These are phyloP conservation scores for Ophiothrix spiculata DNA, from an alignment of 35 echinoderm and acorn worm genomes.

Conservation along the genomic window DNA sequence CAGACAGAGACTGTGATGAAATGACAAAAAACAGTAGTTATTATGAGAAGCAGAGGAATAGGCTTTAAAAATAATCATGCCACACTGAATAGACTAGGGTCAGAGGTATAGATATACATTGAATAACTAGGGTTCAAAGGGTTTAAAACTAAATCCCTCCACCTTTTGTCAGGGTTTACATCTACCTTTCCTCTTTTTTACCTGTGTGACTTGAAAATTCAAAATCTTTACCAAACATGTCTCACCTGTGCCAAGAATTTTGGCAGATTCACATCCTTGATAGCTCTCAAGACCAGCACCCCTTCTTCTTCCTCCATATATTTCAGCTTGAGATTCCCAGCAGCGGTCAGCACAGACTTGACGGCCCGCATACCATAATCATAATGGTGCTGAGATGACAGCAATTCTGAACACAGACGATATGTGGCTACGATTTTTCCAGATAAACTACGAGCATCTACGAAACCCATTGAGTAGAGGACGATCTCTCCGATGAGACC, in stretches of 20 bases:
- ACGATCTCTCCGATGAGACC: slow-evolving; percentile 89
- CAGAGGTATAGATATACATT: too few relatives aligned
- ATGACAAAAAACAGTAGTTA: too few relatives aligned
- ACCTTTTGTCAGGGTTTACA: too few relatives aligned
- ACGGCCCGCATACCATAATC: slow-evolving; percentile 99
- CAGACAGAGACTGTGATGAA: too few relatives aligned
- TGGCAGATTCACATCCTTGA: slow-evolving; percentile 94
- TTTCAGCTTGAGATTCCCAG: slow-evolving; percentile 88
- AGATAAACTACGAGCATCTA: slow-evolving; percentile 88
- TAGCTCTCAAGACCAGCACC: slow-evolving; percentile 81
- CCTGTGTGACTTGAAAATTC: too few relatives aligned
- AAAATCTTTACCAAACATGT: too few relatives aligned
- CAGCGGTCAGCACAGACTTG: slow-evolving; percentile 90
- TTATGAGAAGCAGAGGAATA: too few relatives aligned
- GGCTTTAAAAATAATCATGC: too few relatives aligned
- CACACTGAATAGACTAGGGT: too few relatives aligned
- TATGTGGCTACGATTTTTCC: slow-evolving; percentile 96
- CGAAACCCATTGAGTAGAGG: slow-evolving; percentile 95
- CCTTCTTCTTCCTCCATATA: slow-evolving; percentile 72
- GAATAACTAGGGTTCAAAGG: too few relatives aligned
- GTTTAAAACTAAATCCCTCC: too few relatives aligned
- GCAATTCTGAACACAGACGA: slow-evolving; percentile 79
- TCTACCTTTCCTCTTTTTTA: too few relatives aligned
- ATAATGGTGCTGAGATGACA: slow-evolving; percentile 95
- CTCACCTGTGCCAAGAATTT: slow-evolving; percentile 96